Base-by-base conservation (phyloP, 2,113 vertebrate genomes). In the Myiagra hebetior region DNA sequence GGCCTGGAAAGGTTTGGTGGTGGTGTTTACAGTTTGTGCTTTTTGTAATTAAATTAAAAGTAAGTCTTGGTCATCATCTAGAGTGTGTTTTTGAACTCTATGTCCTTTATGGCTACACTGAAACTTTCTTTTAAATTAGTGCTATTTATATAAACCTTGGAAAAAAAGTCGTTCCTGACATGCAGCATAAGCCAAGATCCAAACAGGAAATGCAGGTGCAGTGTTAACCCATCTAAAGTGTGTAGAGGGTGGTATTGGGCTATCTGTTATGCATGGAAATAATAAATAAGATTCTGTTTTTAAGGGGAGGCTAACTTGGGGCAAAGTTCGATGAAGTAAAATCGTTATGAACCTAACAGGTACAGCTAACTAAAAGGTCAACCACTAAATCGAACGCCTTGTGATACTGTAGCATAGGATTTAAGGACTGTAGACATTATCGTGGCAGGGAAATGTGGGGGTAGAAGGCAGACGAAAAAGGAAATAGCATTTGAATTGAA, bases 351-450 rank as follows among this genome's bases (percentile, higher is more conserved):
- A n/a, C 22, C 6, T 69, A 27, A 46, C 10, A 41, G 28, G 11
- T 46, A 9, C 24, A 42, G 28, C 3, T 65, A 47, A 33, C 27
- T 55, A 6, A 24, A 24, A 53, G 8, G 4, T 46, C 12, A 23
- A 2, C 1, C 4, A 16, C 53, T 75, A 28, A 41, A 68, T 0
- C 0, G 2, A 47, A 87, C 72, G 72, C 21, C 11, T 56, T 59
- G 15, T 52, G 35, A 13, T 91, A 30, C n/a, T 83, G 24, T 42
- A 22, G 19, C 7, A 5, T 44, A n/a, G 31, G 35, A 77, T 24
- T 79, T 73, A 49, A 31, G 15, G 10, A 13, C 52, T 85, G 19
- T 69, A 80, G 37, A 26, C 2, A 1, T 72, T 79, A 24, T 35
- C 7, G 4, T 52, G 41, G 9, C 20, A 33, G 15, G 63, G 31